Conservation (phyloP, 2,888 invertebrate species). For the Cheilosia grossa region DNA sequence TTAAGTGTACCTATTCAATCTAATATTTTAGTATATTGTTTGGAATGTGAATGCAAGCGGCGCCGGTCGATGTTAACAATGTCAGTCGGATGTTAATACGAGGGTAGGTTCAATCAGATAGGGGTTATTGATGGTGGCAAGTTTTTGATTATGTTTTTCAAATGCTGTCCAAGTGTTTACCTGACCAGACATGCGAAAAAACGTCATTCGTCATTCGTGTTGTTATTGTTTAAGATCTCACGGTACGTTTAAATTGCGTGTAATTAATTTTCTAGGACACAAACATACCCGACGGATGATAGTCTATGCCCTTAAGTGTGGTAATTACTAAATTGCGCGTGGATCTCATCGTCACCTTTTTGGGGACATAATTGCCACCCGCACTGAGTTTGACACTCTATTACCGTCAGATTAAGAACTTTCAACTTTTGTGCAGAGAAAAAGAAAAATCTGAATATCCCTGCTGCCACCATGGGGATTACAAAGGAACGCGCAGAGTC, state of each 20-base stretch:
- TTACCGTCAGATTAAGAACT: slow-evolving; percentile 44
- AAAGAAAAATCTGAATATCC: background rate
- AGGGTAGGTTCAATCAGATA: background rate
- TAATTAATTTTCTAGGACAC: background rate
- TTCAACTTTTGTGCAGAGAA: background rate
- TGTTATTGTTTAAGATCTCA: background rate
- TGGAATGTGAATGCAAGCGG: background rate
- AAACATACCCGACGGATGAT: background rate
- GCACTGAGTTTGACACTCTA: slow-evolving; percentile 42
- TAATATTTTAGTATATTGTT: background rate
- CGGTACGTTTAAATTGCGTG: background rate
- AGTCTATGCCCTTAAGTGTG: background rate
- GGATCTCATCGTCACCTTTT: background rate
- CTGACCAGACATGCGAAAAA: background rate
- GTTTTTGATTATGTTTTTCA: background rate
- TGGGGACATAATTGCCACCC: slow-evolving; percentile 23
- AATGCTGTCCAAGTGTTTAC: background rate
- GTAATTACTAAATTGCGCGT: slow-evolving; percentile 19
- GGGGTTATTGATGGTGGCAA: background rate
- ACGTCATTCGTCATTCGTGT: background rate
- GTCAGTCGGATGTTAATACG: background rate
- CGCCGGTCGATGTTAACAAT: background rate
- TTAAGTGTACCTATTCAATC: background rate
- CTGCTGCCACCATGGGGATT: slow-evolving; percentile 51
- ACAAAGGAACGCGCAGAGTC: slow-evolving; percentile 34